Evolutionary conservation across 2,113 vertebrate genomes (phyloP).

Genomic region (Oryctolagus cuniculus): mOryCun1.1 NC_091445.1:67762001-67762500

Average conservation of each 20-base stretch:
- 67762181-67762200: not conserved
- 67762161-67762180: not conserved
- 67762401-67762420: not conserved
- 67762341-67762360: not conserved
- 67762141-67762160: not conserved
- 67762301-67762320: not conserved
- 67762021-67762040: not conserved
- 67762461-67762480: not conserved
- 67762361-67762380: not conserved
- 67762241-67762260: not conserved
- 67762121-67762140: not conserved
- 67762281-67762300: not conserved
- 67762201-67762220: not conserved
- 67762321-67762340: not conserved
- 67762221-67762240: not conserved
- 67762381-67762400: not conserved
- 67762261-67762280: not conserved
- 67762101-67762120: rapidly evolving
- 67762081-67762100: not conserved
- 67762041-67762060: not conserved
- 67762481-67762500: not conserved
- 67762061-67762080: not conserved
- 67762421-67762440: not conserved
- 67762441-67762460: not conserved
- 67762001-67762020: not conserved